Conservation (phyloP, 1,140 invertebrate genomes). For the Euwallacea fornicatus region DNA sequence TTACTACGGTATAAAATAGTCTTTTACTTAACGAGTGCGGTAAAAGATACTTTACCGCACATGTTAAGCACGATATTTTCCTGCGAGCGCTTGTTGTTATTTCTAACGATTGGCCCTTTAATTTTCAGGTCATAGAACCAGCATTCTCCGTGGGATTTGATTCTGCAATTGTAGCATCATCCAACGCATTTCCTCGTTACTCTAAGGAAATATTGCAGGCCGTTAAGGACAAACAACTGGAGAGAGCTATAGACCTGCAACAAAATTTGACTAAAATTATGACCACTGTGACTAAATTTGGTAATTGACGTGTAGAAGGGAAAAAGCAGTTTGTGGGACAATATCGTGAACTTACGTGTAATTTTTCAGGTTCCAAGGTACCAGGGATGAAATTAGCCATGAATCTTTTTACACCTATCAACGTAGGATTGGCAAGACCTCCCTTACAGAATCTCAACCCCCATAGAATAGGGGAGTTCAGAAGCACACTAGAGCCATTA, state of each 20-base stretch:
- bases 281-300: constrained; percentile 54
- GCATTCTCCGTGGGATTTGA: constrained; percentile 66
- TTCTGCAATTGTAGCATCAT: constrained; percentile 67
- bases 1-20: no score
- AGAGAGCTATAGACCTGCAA: constrained; percentile 54
- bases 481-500: constrained; percentile 21
- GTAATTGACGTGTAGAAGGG: constrained; percentile 46
- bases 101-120: no score
- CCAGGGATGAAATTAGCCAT: constrained; percentile 68
- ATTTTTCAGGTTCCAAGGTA: constrained; percentile 62
- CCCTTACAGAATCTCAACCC: constrained; percentile 55
- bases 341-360: no score
- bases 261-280: constrained; percentile 53
- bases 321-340: no score
- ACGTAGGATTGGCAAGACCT: constrained; percentile 60
- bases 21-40: background rate
- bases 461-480: constrained; percentile 23
- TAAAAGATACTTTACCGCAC: background rate
- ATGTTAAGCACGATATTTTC: no score
- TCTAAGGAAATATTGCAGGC: constrained; percentile 53
- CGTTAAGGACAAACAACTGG: constrained; percentile 50
- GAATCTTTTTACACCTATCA: constrained; percentile 61
- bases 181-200: constrained; percentile 62
- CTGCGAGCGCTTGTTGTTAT: no score
- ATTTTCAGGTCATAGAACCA: constrained; percentile 62